phyloP scores from a whole-genome alignment of 2,888 invertebrate species.

The Acleris holmiana region DNA sequence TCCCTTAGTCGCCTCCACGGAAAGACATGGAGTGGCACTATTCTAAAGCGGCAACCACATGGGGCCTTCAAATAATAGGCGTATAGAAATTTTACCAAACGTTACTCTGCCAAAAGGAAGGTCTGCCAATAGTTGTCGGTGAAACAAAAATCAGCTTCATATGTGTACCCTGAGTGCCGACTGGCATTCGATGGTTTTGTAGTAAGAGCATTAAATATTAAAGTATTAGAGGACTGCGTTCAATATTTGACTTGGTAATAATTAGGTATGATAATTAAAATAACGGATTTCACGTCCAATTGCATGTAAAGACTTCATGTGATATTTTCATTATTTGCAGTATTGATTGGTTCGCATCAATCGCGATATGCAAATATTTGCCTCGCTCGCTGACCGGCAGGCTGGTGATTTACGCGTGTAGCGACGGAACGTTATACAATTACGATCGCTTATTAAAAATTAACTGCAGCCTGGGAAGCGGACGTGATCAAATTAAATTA shows the following conservation, averaged over 20 bases:
- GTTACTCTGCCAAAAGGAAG: too few species aligned
- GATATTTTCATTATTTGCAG: constrained; percentile 81
- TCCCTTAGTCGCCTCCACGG: too few species aligned
- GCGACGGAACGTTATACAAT: constrained; percentile 77
- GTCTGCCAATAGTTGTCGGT: too few species aligned
- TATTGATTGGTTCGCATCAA: constrained; percentile 83
- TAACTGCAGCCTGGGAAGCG: constrained; percentile 53
- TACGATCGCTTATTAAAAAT: constrained; percentile 80
- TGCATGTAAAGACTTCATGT: constrained; percentile 72
- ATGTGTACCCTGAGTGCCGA: too few species aligned
- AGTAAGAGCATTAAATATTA: too few species aligned
- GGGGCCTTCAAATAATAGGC: too few species aligned
- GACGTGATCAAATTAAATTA: constrained; percentile 35
- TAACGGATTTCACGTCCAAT: constrained; percentile 54
- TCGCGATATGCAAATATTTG: constrained; percentile 83
- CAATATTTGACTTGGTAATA: neutral
- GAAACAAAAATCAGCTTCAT: too few species aligned
- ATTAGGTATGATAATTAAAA: constrained; percentile 30
- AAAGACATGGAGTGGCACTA: too few species aligned
- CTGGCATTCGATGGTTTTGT: too few species aligned
- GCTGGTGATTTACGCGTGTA: constrained; percentile 71
- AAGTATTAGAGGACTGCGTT: too few species aligned
- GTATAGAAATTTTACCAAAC: too few species aligned
- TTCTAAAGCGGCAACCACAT: too few species aligned
- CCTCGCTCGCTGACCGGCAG: constrained; percentile 66